These are phyloP conservation scores for Psophia crepitans DNA, from an alignment of 2,113 vertebrate species.

Conservation along the genomic window DNA sequence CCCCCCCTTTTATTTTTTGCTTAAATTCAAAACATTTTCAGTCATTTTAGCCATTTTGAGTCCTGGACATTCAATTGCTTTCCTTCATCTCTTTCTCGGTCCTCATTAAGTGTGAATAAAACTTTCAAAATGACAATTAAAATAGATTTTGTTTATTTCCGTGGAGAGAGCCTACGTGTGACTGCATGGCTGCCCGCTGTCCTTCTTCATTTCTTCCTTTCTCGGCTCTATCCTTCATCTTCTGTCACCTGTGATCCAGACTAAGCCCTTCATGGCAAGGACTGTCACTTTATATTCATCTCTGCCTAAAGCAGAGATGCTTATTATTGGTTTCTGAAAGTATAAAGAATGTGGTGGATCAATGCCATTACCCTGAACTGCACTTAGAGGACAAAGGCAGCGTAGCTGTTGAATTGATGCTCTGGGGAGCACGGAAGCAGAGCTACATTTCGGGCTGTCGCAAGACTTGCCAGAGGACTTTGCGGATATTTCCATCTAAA, in stretches of 20 bases:
- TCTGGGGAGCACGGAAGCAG: background rate
- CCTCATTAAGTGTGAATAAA: background rate
- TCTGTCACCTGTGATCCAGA: background rate
- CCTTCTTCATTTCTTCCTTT: background rate
- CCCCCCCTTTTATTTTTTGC: background rate
- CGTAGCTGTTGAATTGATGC: background rate
- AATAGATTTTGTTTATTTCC: background rate
- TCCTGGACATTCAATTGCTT: background rate
- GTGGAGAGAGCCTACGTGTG: background rate
- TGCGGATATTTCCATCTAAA: background rate
- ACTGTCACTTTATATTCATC: background rate
- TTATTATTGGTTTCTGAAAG: conserved; percentile 19
- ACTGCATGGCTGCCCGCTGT: background rate
- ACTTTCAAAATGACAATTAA: background rate
- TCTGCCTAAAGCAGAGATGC: background rate
- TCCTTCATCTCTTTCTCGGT: background rate
- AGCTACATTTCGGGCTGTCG: background rate
- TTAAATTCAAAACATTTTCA: background rate
- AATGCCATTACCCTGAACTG: conserved; percentile 41
- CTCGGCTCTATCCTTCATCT: background rate
- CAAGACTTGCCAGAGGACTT: background rate
- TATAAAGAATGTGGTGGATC: background rate
- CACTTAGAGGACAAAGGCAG: conserved; percentile 17
- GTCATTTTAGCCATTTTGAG: background rate
- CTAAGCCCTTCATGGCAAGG: background rate